phyloP scores from a whole-genome alignment of 2,888 invertebrate species.

The Cryptus viduatorius region DNA sequence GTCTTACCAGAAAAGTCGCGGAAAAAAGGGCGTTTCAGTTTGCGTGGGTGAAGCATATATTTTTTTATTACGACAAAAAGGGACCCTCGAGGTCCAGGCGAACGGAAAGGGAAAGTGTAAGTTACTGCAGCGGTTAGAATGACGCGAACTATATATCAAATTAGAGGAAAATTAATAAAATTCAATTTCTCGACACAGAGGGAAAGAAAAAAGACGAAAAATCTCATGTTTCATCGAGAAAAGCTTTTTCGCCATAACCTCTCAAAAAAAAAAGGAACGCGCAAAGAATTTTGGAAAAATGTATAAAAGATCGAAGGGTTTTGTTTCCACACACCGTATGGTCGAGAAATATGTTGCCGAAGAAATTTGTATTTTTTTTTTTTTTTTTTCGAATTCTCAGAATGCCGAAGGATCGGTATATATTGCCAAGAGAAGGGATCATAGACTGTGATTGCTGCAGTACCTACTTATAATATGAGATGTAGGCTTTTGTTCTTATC shows the following conservation, averaged over 20 bases:
- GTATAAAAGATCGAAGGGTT: too few relatives aligned
- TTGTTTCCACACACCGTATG: too few relatives aligned
- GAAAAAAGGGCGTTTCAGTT: not conserved
- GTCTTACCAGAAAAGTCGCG: not conserved
- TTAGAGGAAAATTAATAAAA: not conserved
- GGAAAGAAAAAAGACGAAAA: too few relatives aligned
- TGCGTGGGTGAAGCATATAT: not conserved
- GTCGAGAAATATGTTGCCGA: not conserved
- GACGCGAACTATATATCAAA: not conserved
- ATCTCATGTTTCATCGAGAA: too few relatives aligned
- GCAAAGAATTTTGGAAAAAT: too few relatives aligned
- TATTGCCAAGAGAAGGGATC: not conserved
- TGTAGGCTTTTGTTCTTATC: conserved; percentile 38
- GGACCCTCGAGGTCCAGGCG: not conserved
- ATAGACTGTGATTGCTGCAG: conserved; percentile 14
- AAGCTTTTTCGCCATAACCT: too few relatives aligned
- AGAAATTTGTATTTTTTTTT: not conserved
- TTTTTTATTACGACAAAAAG: not conserved
- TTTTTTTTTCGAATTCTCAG: not conserved
- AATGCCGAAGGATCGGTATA: not conserved
- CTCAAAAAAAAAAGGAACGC: too few relatives aligned
- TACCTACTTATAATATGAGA: not conserved
- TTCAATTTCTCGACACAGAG: not conserved
- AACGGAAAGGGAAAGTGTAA: not conserved
- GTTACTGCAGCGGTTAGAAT: not conserved